These are phyloP conservation scores for Zaprionus nigranus DNA, from an alignment of 1,140 invertebrate species.

Conservation along the genomic window DNA sequence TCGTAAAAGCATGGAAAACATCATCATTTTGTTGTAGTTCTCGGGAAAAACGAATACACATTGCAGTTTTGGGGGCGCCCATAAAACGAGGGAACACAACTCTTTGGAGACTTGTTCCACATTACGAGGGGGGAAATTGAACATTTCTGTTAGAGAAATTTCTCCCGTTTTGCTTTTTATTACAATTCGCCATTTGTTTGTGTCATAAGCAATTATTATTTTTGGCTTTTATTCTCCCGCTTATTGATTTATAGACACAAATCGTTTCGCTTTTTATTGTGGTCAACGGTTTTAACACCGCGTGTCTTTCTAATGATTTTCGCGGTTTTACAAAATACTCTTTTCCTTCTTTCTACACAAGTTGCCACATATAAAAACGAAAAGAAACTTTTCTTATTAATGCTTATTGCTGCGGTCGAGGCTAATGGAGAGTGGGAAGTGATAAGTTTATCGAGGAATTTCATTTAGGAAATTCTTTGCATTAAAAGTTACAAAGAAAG, in stretches of 20 bases:
- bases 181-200: slow-evolving; percentile 72
- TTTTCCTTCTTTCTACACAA: slow-evolving; percentile 1
- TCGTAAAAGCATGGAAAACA: slow-evolving; percentile 63
- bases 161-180: slow-evolving; percentile 52
- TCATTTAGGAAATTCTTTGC: not conserved
- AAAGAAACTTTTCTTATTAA: slow-evolving; percentile 22
- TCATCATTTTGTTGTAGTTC: slow-evolving; percentile 68
- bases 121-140: slow-evolving; percentile 28
- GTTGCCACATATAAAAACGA: not conserved
- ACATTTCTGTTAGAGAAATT: slow-evolving; percentile 43
- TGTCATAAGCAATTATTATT: slow-evolving; percentile 62
- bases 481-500: slow-evolving; percentile 1
- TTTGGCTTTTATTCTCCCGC: slow-evolving; percentile 47
- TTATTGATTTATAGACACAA: slow-evolving; percentile 65
- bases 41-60: slow-evolving; percentile 40
- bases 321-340: slow-evolving; percentile 48
- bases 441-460: not conserved
- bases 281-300: slow-evolving; percentile 60
- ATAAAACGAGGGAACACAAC: slow-evolving; percentile 42
- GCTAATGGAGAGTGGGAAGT: slow-evolving; percentile 14
- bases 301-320: slow-evolving; percentile 39
- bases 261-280: slow-evolving; percentile 46
- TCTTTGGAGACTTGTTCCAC: slow-evolving; percentile 66
- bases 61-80: slow-evolving; percentile 32
- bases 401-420: slow-evolving; percentile 30